A percentile compares a stretch with the other conserved stretches of the same genome.
These are phyloP conservation scores for Malurus cyaneus DNA, from an alignment of 2,113 vertebrate genomes.

Conservation along the genomic window DNA sequence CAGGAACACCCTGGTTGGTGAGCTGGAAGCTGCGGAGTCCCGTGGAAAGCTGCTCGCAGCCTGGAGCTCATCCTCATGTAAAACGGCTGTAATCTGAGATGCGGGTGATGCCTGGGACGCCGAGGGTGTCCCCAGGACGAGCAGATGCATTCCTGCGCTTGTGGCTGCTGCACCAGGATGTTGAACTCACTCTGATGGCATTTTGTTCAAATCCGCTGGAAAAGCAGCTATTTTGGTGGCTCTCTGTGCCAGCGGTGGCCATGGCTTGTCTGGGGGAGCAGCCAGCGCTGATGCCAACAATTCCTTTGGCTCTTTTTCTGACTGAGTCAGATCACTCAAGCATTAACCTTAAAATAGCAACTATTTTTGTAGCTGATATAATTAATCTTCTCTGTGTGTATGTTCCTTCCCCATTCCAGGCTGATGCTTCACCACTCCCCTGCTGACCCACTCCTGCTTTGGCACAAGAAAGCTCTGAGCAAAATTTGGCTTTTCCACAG, in stretches of 20 bases:
- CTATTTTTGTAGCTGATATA: neutral
- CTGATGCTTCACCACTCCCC: neutral
- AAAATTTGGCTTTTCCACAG: neutral
- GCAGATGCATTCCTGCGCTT: neutral
- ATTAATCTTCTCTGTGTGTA: neutral
- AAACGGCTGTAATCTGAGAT: neutral
- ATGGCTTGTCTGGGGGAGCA: neutral
- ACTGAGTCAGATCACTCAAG: constrained; percentile 16
- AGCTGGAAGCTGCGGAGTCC: neutral
- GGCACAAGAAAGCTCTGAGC: neutral
- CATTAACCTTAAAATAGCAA: constrained; percentile 52
- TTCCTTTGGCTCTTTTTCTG: constrained; percentile 30
- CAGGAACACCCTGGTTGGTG: neutral
- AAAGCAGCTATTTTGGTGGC: neutral
- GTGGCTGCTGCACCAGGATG: neutral
- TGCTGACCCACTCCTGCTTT: neutral
- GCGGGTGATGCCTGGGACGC: neutral
- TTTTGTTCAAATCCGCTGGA: neutral
- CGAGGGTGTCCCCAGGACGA: neutral
- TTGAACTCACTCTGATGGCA: neutral
- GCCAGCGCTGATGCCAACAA: neutral
- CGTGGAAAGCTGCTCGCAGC: neutral
- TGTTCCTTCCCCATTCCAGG: neutral
- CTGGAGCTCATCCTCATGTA: accelerated
- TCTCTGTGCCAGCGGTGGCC: neutral